Conservation (phyloP, 2,113 vertebrate species). For the Chloropsis hardwickii region DNA sequence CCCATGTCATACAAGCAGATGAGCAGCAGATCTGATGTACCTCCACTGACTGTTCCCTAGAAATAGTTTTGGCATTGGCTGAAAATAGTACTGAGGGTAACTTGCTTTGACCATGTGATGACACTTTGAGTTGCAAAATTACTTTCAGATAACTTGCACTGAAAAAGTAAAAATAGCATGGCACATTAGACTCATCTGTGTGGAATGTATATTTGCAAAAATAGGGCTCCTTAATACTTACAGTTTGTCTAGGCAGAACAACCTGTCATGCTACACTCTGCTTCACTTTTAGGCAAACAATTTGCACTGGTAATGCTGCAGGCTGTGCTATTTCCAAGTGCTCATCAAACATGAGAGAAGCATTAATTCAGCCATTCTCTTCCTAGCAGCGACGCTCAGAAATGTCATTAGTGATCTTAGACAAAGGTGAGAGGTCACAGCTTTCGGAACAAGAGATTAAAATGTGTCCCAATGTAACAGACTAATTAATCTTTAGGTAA, state of each 20-base stretch:
- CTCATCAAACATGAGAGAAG: not conserved
- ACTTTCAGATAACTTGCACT: slow-evolving; percentile 50
- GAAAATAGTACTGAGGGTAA: slow-evolving; percentile 47
- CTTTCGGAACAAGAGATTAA: not conserved
- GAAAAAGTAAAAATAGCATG: slow-evolving; percentile 60
- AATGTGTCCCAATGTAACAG: not conserved
- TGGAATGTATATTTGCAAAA: slow-evolving; percentile 58
- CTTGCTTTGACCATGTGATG: slow-evolving; percentile 39
- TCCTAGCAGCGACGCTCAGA: not conserved
- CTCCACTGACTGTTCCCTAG: not conserved
- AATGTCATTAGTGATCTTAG: not conserved
- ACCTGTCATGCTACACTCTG: slow-evolving; percentile 23
- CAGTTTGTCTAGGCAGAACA: slow-evolving; percentile 46
- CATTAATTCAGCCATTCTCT: not conserved
- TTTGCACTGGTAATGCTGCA: slow-evolving; percentile 35
- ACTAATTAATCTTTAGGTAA: slow-evolving; percentile 7
- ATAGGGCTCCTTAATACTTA: slow-evolving; percentile 60
- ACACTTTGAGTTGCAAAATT: slow-evolving; percentile 62
- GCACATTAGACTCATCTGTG: slow-evolving; percentile 28
- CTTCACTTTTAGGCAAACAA: slow-evolving; percentile 13
- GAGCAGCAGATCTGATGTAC: not conserved
- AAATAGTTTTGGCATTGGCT: slow-evolving; percentile 28
- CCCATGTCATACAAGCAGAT: not conserved
- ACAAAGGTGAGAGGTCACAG: not conserved
- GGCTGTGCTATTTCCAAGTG: not conserved